A percentile compares a stretch with the other conserved stretches of the same genome.
Evolutionary conservation across 2,888 invertebrate species (phyloP).

Genomic region (Entomobrya multifasciata): DNA sequence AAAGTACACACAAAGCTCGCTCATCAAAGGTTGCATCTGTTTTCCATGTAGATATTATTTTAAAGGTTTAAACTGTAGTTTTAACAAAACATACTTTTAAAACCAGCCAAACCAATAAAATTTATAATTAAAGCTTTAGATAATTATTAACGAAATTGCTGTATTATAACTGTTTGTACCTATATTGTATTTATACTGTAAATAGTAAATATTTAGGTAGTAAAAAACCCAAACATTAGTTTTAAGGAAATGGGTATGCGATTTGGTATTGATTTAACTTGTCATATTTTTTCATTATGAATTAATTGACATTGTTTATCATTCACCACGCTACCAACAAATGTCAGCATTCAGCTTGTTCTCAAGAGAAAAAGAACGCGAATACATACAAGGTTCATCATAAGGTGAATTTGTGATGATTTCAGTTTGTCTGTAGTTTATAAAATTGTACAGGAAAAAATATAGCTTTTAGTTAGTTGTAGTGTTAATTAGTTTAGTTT

Average conservation of each 20-base stretch:
- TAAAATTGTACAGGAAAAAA: constrained; percentile 46
- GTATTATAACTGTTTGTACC: constrained; percentile 8
- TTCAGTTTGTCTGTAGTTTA: constrained; percentile 55
- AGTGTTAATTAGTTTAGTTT: background rate
- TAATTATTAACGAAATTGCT: background rate
- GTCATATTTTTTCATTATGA: background rate
- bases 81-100: background rate
- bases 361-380: constrained; percentile 64
- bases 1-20: constrained; percentile 27
- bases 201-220: background rate
- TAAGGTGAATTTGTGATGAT: constrained; percentile 68
- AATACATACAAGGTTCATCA: constrained; percentile 63
- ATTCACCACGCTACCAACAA: constrained; percentile 47
- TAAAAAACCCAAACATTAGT: background rate
- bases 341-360: constrained; percentile 73
- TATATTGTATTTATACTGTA: constrained; percentile 16
- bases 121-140: constrained; percentile 17
- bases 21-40: constrained; percentile 72
- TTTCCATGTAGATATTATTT: constrained; percentile 65
- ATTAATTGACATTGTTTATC: background rate
- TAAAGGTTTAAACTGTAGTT: background rate
- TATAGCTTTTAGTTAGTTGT: background rate
- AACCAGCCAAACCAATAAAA: too few species aligned
- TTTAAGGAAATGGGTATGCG: constrained; percentile 67
- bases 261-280: constrained; percentile 2